Evolutionary conservation across 2,113 vertebrate species (phyloP).

Genomic region (Neopipo cinnamomea): DNA sequence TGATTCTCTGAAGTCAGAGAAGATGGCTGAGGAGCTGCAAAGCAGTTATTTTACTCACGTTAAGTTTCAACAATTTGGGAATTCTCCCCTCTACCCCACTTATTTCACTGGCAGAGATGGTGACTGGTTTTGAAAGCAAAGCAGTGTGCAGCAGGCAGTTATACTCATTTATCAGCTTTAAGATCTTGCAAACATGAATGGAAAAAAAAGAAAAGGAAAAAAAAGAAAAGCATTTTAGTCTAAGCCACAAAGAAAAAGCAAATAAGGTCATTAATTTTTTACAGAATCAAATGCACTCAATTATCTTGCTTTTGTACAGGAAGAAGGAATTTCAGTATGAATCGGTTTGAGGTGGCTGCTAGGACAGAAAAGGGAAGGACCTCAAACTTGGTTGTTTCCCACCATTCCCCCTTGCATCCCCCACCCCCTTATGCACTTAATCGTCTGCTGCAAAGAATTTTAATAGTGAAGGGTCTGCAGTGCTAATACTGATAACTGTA

Average conservation of each 20-base stretch:
- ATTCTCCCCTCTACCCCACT: background rate
- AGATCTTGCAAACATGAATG: background rate
- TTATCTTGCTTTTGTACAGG: background rate
- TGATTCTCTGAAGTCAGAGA: background rate
- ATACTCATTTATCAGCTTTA: background rate
- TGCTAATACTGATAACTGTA: slow-evolving; percentile 42
- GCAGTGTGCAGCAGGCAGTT: background rate
- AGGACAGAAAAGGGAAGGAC: background rate
- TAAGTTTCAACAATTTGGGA: background rate
- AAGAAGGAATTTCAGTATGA: background rate
- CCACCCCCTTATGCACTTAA: background rate
- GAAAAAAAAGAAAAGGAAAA: background rate
- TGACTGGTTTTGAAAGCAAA: background rate
- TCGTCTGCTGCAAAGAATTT: slow-evolving; percentile 1
- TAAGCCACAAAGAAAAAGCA: background rate
- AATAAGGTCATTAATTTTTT: slow-evolving; percentile 9
- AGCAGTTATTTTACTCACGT: background rate
- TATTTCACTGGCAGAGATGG: background rate
- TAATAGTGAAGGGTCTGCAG: slow-evolving; percentile 1
- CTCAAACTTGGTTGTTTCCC: background rate
- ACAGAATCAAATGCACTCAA: background rate
- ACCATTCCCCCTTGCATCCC: background rate
- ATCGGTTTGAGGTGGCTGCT: background rate
- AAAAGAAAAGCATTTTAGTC: background rate
- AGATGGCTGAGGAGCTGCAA: background rate